Conservation (phyloP, 2,888 invertebrate genomes). For the Agonopterix arenella region DNA sequence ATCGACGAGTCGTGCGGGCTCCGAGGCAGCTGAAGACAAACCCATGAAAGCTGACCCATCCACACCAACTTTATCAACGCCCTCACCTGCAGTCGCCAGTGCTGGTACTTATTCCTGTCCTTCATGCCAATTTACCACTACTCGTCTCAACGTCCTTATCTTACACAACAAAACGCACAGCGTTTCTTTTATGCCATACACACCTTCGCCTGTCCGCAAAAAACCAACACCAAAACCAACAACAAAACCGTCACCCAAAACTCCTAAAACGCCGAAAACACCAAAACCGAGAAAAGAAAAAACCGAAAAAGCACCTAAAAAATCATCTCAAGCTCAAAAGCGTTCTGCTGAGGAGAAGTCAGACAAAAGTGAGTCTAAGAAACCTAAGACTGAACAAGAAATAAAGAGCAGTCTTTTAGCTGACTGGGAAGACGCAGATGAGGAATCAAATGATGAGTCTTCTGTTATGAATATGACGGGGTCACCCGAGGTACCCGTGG, state of each 20-base stretch:
- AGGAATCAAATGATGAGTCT: conserved; percentile 56
- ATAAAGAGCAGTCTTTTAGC: conserved; percentile 83
- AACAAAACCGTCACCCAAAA: conserved; percentile 34
- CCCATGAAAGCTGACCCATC: conserved; percentile 15
- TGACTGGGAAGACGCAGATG: conserved; percentile 84
- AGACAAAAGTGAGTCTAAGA: conserved; percentile 51
- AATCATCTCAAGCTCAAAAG: conserved; percentile 49
- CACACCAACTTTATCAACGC: neutral
- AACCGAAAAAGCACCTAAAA: conserved; percentile 44
- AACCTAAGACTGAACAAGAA: conserved; percentile 77
- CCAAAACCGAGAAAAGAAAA: conserved; percentile 53
- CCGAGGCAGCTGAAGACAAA: conserved; percentile 25
- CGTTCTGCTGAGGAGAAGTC: conserved; percentile 48
- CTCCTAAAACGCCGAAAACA: conserved; percentile 41
- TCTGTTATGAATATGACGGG: conserved; percentile 35
- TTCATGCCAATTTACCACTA: conserved; percentile 80
- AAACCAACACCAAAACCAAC: conserved; percentile 32
- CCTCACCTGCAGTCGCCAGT: conserved; percentile 38
- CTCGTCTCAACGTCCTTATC: conserved; percentile 84
- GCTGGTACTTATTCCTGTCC: conserved; percentile 77
- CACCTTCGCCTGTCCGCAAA: conserved; percentile 58
- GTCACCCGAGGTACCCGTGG: conserved; percentile 52
- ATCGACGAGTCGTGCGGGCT: conserved; percentile 39
- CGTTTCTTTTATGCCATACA: conserved; percentile 64
- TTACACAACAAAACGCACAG: conserved; percentile 84